A percentile compares a stretch with the other conserved stretches of the same genome.
phyloP scores from a whole-genome alignment of 1,140 invertebrate species.

The Anoplolepis gracilipes region DNA sequence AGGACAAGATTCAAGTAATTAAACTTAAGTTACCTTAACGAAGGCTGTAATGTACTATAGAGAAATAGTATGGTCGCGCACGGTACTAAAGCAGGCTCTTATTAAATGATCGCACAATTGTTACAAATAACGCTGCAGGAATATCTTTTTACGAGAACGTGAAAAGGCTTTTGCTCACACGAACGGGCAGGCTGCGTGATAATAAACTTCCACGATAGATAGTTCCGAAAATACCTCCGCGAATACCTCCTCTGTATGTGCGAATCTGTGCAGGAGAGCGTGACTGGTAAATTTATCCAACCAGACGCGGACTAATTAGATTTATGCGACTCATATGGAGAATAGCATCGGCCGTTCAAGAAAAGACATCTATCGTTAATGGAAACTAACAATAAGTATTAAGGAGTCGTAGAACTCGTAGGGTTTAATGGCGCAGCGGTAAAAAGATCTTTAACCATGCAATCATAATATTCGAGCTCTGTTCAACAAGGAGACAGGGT shows the following conservation, averaged over 20 bases:
- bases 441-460: conserved; percentile 37
- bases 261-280: conserved; percentile 48
- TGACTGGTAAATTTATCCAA: conserved; percentile 47
- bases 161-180: conserved; percentile 32
- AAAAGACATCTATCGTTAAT: conserved; percentile 22
- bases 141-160: conserved; percentile 62
- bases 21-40: conserved; percentile 85
- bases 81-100: conserved; percentile 57
- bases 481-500: conserved; percentile 73
- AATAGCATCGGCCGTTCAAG: conserved; percentile 4
- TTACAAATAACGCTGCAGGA: conserved; percentile 31
- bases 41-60: conserved; percentile 82
- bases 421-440: conserved; percentile 12
- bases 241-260: conserved; percentile 57
- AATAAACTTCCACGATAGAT: conserved; percentile 63
- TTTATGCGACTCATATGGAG: conserved; percentile 24
- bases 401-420: conserved; percentile 32
- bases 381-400: neutral
- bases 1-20: conserved; percentile 80
- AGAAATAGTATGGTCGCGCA: conserved; percentile 69
- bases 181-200: conserved; percentile 32
- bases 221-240: conserved; percentile 57
- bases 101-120: conserved; percentile 57
- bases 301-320: conserved; percentile 42
- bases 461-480: conserved; percentile 60